A percentile compares a stretch with the other conserved stretches of the same genome.
Conservation (phyloP, 2,797 vertebrate species). For the Distichodus sexfasciatus region DNA sequence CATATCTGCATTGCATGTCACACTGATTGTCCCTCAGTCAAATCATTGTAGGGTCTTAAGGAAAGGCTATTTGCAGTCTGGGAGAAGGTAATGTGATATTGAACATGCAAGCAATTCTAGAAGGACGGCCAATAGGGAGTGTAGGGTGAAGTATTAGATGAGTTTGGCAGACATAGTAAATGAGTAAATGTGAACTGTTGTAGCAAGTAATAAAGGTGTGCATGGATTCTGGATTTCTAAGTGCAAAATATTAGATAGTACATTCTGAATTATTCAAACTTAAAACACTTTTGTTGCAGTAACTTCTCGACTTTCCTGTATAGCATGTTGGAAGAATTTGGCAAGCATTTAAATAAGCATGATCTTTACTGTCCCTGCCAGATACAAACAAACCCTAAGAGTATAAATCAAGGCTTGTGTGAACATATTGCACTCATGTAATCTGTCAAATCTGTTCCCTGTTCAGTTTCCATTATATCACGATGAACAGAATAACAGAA, state of each 20-base stretch:
- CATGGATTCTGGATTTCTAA: not conserved
- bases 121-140: not conserved
- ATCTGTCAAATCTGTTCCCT: not conserved
- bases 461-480: not conserved
- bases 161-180: conserved; percentile 9
- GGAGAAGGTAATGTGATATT: conserved; percentile 39
- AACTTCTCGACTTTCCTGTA: too few species aligned
- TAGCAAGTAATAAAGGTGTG: not conserved
- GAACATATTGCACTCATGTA: not conserved
- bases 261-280: not conserved
- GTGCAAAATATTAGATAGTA: not conserved
- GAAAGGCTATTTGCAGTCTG: conserved; percentile 15
- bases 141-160: conserved; percentile 14
- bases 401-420: not conserved
- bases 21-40: conserved; percentile 23
- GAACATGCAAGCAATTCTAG: conserved; percentile 25
- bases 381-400: not conserved
- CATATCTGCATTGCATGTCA: conserved; percentile 1
- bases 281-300: not conserved
- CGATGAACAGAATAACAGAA: not conserved
- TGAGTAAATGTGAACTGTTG: conserved; percentile 7
- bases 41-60: conserved; percentile 18
- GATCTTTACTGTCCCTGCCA: not conserved
- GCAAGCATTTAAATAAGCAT: too few species aligned
- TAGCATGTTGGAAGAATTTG: too few species aligned